phyloP scores from a whole-genome alignment of 2,888 invertebrate species.

The Drosophila eohydei region DNA sequence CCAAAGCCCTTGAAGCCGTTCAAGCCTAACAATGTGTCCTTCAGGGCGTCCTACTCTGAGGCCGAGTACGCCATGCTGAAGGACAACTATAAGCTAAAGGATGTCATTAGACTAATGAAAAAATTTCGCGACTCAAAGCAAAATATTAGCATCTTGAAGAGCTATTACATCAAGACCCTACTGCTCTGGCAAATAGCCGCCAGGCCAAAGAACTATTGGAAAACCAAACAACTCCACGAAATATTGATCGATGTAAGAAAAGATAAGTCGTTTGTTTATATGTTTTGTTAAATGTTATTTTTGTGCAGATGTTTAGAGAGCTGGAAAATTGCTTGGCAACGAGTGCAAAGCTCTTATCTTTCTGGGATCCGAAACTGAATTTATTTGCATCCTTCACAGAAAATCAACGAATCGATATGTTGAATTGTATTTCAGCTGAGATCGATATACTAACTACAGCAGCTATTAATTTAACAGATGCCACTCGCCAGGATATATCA shows the following conservation, averaged over 20 bases:
- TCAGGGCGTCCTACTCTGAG: slow-evolving; percentile 72
- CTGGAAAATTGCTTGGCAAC: slow-evolving; percentile 42
- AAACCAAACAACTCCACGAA: slow-evolving; percentile 23
- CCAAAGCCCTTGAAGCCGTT: slow-evolving; percentile 73
- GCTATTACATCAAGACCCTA: slow-evolving; percentile 81
- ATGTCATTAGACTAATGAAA: slow-evolving; percentile 72
- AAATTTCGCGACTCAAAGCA: slow-evolving; percentile 72
- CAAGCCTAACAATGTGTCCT: slow-evolving; percentile 52
- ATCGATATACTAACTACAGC: neutral
- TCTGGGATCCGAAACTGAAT: slow-evolving; percentile 71
- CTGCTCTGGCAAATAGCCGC: slow-evolving; percentile 68
- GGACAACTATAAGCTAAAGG: slow-evolving; percentile 68
- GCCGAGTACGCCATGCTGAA: slow-evolving; percentile 64
- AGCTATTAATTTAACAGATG: neutral
- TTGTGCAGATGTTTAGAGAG: slow-evolving; percentile 61
- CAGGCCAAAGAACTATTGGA: slow-evolving; percentile 61
- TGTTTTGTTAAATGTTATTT: neutral
- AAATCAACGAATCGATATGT: slow-evolving; percentile 51
- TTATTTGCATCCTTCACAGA: slow-evolving; percentile 49
- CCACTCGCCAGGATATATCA: neutral
- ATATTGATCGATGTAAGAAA: slow-evolving; percentile 70
- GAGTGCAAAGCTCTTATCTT: slow-evolving; percentile 48
- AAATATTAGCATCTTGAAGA: slow-evolving; percentile 76
- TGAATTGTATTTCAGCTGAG: slow-evolving; percentile 43
- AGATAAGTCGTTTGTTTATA: neutral